phyloP scores from a whole-genome alignment of 2,888 invertebrate genomes.

The Sminthurinus aureus region DNA sequence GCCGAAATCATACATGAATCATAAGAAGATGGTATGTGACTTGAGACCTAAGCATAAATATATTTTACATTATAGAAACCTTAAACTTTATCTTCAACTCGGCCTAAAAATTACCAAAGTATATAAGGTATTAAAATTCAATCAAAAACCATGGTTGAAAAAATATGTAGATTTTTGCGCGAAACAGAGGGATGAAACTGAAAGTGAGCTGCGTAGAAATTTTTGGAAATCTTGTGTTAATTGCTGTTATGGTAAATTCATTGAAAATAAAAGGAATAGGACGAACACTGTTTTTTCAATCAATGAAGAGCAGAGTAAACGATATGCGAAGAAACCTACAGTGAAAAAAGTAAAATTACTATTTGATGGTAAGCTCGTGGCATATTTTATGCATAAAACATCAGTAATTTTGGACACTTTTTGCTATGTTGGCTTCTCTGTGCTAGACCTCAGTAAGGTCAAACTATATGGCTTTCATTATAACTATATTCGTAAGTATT shows the following conservation, averaged over 20 bases:
- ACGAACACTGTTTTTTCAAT: too few relatives aligned
- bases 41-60: slow-evolving; percentile 36
- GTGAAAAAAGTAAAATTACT: too few relatives aligned
- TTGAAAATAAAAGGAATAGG: neutral
- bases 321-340: too few relatives aligned
- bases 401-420: too few relatives aligned
- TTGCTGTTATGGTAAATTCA: slow-evolving; percentile 27
- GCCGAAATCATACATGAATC: slow-evolving; percentile 6
- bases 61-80: slow-evolving; percentile 39
- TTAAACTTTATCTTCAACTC: slow-evolving; percentile 41
- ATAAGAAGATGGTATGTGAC: slow-evolving; percentile 15
- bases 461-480: too few relatives aligned
- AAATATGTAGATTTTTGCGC: slow-evolving; percentile 41
- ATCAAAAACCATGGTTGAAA: slow-evolving; percentile 38
- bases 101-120: slow-evolving; percentile 43
- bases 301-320: too few relatives aligned
- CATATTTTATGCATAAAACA: too few relatives aligned
- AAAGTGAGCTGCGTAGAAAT: slow-evolving; percentile 31
- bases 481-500: slow-evolving; percentile 1
- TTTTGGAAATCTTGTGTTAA: slow-evolving; percentile 39
- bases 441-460: too few relatives aligned
- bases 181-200: slow-evolving; percentile 17
- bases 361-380: too few relatives aligned
- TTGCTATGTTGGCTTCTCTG: too few relatives aligned
- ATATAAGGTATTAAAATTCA: slow-evolving; percentile 40